These are phyloP conservation scores for Steinernema scapterisci DNA, from an alignment of 2,888 invertebrate genomes.

Conservation along the genomic window DNA sequence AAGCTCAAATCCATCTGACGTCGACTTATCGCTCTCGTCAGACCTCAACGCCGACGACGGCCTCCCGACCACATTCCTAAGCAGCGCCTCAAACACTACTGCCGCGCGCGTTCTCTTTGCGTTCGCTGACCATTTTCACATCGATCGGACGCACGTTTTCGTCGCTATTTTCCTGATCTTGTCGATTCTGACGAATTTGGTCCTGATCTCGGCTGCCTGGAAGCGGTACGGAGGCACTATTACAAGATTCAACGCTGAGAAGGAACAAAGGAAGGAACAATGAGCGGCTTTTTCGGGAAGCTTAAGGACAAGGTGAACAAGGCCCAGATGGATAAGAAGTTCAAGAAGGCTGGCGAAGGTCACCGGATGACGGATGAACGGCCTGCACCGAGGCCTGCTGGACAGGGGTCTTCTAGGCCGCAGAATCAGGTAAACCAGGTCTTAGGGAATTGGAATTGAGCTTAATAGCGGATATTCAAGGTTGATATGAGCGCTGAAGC, in stretches of 20 bases:
- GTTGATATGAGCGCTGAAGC: neutral
- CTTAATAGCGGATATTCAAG: neutral
- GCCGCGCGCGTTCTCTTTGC: neutral
- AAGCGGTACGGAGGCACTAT: neutral
- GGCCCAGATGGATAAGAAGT: constrained; percentile 54
- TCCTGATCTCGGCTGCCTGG: neutral
- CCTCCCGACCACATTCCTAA: neutral
- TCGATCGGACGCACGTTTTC: constrained; percentile 26
- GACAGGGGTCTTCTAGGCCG: neutral
- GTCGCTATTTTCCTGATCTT: neutral
- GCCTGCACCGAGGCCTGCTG: constrained; percentile 12
- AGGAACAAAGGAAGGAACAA: constrained; percentile 29
- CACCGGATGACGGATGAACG: constrained; percentile 40
- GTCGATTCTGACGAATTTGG: constrained; percentile 23
- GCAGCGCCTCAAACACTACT: constrained; percentile 20
- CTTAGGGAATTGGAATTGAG: neutral
- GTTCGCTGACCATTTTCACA: neutral
- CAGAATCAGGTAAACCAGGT: neutral
- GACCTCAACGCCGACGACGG: neutral
- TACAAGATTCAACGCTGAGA: neutral
- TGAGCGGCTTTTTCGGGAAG: constrained; percentile 37
- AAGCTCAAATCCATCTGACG: neutral
- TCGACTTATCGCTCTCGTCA: neutral
- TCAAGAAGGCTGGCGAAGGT: constrained; percentile 56
- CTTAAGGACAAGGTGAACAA: constrained; percentile 57